Percentiles rank a stretch among this genome's conserved stretches.
phyloP scores from a whole-genome alignment of 35 echinoderm and acorn worm species.

The Acanthaster planci region DNA sequence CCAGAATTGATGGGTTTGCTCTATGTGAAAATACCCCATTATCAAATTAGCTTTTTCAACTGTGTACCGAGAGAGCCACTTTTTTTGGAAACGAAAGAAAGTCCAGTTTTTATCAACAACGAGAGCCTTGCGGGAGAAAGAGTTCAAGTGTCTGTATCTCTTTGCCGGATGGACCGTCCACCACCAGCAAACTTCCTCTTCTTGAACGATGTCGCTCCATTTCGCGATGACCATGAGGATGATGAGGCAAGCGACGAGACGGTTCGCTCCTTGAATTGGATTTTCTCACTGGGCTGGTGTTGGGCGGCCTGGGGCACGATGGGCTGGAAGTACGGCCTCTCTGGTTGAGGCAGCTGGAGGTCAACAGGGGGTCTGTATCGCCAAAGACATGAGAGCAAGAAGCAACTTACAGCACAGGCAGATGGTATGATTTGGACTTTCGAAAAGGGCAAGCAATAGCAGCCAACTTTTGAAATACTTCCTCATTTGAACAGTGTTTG shows the following conservation, averaged over 20 bases:
- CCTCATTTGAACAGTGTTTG: no score
- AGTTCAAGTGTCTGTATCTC: background rate
- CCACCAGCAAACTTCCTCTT: conserved; percentile 43
- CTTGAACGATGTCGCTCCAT: conserved; percentile 14
- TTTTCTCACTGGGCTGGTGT: conserved; percentile 47
- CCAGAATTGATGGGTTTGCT: no score
- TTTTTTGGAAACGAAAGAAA: no score
- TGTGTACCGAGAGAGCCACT: no score
- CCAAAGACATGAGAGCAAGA: background rate
- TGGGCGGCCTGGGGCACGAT: conserved; percentile 48
- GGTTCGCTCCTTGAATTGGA: conserved; percentile 48
- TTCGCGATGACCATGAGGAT: background rate
- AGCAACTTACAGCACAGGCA: no score
- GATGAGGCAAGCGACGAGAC: conserved; percentile 12
- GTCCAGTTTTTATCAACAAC: no score
- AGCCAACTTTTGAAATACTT: no score
- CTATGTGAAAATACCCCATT: no score
- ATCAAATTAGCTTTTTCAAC: no score
- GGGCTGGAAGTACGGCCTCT: conserved; percentile 15
- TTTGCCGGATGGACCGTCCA: conserved; percentile 12
- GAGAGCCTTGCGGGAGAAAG: no score
- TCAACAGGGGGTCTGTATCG: conserved; percentile 22
- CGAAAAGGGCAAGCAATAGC: no score
- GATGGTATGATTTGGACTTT: no score
- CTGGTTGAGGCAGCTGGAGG: conserved; percentile 46